phyloP scores from a whole-genome alignment of 2,797 vertebrate species.

The Gymnothorax reevesii region DNA sequence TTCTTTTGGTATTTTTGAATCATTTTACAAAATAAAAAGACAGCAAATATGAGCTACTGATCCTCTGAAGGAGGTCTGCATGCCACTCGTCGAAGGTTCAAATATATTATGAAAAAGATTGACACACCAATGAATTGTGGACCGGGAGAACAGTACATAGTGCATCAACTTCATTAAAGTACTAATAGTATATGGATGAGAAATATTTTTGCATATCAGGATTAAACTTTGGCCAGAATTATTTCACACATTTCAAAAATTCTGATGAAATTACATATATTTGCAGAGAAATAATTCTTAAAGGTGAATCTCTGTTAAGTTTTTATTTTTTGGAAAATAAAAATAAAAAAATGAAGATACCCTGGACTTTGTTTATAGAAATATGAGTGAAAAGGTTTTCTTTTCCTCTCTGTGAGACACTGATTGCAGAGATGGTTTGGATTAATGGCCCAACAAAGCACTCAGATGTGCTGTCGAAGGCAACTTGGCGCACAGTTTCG shows the following conservation, averaged over 20 bases:
- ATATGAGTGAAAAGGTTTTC: background rate
- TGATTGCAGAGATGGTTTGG: background rate
- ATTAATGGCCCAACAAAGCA: constrained; percentile 5
- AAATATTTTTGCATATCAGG: background rate
- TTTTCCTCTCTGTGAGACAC: background rate
- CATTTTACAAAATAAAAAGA: constrained; percentile 14
- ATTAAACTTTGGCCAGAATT: background rate
- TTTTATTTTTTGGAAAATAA: background rate
- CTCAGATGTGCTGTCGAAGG: constrained; percentile 5
- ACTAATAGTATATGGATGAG: background rate
- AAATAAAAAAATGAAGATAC: background rate
- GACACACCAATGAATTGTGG: constrained; percentile 25
- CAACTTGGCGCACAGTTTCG: background rate
- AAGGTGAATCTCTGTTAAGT: background rate
- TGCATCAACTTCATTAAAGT: background rate
- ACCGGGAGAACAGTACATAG: background rate
- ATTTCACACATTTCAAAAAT: background rate
- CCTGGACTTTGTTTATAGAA: background rate
- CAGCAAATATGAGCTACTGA: constrained; percentile 19
- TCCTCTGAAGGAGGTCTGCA: constrained; percentile 9
- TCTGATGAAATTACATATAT: background rate
- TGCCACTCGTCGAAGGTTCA: constrained; percentile 9
- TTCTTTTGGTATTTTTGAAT: constrained; percentile 14
- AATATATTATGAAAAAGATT: background rate
- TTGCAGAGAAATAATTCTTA: background rate